Evolutionary conservation across 2,797 vertebrate genomes (phyloP).

Genomic region (Hypotaenidia philippensis): DNA sequence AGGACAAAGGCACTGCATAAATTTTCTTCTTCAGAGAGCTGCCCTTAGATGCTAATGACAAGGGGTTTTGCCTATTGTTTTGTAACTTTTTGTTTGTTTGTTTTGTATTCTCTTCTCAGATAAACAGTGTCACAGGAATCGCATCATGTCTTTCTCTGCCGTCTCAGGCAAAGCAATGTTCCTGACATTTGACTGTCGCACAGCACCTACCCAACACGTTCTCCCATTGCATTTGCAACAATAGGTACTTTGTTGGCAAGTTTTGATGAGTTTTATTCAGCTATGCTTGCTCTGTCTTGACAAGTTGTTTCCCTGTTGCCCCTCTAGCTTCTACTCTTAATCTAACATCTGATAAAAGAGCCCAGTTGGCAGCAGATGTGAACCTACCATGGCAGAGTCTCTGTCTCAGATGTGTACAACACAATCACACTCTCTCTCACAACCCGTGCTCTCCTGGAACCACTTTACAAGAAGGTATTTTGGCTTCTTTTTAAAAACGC

Average conservation of each 20-base stretch:
- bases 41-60: not conserved
- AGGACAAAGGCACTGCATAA: not conserved
- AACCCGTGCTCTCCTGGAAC: not conserved
- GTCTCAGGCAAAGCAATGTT: not conserved
- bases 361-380: not conserved
- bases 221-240: not conserved
- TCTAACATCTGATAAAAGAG: not conserved
- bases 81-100: not conserved
- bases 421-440: not conserved
- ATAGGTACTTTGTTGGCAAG: not conserved
- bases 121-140: not conserved
- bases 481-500: not conserved
- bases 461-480: not conserved
- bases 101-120: not conserved
- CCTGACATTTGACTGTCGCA: not conserved
- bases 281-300: not conserved
- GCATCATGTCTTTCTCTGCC: not conserved
- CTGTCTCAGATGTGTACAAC: not conserved
- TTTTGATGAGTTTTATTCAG: not conserved
- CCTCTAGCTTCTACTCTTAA: not conserved
- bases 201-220: not conserved
- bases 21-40: not conserved
- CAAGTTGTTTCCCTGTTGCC: not conserved
- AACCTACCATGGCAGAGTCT: not conserved
- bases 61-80: not conserved